Conservation (phyloP, 2,888 invertebrate genomes). For the Rhaphigaster nebulosa region DNA sequence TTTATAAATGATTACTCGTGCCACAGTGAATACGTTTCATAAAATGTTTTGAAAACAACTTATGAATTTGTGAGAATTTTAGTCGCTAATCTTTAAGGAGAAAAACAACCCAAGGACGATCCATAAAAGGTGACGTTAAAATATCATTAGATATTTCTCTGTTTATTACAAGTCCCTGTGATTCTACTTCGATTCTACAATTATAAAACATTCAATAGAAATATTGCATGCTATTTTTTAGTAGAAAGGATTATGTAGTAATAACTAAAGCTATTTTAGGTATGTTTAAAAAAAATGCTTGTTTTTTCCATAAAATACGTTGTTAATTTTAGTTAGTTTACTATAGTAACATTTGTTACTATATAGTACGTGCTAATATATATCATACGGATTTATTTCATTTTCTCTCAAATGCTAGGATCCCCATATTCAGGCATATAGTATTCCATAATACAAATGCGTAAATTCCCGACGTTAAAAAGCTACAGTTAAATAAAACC, state of each 20-base stretch:
- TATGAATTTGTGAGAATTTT: not conserved
- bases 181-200: not conserved
- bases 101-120: not conserved
- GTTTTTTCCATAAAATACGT: too few species aligned
- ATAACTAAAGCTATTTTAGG: too few species aligned
- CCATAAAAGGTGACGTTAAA: not conserved
- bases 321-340: too few species aligned
- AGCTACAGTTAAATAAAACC: not conserved
- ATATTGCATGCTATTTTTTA: too few species aligned
- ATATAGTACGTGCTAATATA: too few species aligned
- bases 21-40: not conserved
- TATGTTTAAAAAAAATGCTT: too few species aligned
- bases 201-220: too few species aligned
- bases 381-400: too few species aligned
- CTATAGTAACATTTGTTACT: too few species aligned
- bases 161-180: not conserved
- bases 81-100: not conserved
- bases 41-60: not conserved
- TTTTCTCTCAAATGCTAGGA: not conserved
- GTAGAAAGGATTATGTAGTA: too few species aligned
- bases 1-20: not conserved
- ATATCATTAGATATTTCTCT: not conserved
- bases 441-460: not conserved
- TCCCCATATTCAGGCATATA: not conserved
- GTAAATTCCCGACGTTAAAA: not conserved